Conservation (phyloP, 2,888 invertebrate species). For the Agrotis puta region DNA sequence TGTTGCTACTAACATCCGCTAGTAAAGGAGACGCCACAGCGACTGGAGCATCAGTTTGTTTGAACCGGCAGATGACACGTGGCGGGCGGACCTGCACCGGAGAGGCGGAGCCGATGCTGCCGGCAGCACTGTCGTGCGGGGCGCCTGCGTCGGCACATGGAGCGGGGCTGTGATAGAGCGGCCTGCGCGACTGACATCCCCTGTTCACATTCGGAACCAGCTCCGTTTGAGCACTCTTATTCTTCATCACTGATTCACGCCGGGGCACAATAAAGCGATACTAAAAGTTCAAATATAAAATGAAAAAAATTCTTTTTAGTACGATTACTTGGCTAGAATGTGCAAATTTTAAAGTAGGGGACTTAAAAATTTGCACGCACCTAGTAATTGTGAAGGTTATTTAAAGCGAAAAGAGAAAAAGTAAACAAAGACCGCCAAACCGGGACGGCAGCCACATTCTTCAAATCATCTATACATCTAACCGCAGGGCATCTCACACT, state of each 20-base stretch:
- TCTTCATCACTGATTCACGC: constrained; percentile 45
- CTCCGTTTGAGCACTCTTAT: constrained; percentile 62
- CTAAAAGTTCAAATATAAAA: constrained; percentile 43
- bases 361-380: no score
- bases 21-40: constrained; percentile 45
- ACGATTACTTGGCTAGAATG: no score
- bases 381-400: no score
- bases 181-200: constrained; percentile 34
- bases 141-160: no score
- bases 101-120: neutral
- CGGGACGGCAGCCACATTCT: no score
- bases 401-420: no score
- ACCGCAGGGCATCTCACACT: no score
- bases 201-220: constrained; percentile 20
- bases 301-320: no score
- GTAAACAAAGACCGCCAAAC: no score
- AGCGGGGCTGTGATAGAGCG: neutral
- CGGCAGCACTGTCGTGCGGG: neutral
- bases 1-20: constrained; percentile 65
- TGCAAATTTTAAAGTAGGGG: no score
- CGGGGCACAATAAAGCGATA: constrained; percentile 35
- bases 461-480: no score
- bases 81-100: constrained; percentile 5
- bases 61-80: constrained; percentile 3
- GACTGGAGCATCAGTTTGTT: constrained; percentile 8